These are phyloP conservation scores for Falcunculus frontatus DNA, from an alignment of 2,113 vertebrate genomes.

Conservation along the genomic window DNA sequence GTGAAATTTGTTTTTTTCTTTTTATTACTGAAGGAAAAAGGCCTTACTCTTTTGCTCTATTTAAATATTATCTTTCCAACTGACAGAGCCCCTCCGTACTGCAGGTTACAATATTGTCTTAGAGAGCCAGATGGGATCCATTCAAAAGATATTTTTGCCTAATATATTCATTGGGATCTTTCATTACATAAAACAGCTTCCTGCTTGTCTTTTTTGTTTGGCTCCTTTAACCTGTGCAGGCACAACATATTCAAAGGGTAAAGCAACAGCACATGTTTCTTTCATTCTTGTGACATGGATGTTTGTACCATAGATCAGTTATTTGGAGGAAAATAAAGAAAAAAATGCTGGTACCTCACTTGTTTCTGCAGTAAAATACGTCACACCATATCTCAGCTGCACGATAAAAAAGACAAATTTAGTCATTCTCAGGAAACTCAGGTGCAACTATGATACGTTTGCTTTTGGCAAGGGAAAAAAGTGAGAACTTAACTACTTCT, in stretches of 20 bases:
- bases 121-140: background rate
- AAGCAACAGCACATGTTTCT: constrained; percentile 5
- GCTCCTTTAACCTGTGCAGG: constrained; percentile 20
- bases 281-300: background rate
- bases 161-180: background rate
- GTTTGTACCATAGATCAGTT: background rate
- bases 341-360: background rate
- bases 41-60: background rate
- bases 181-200: background rate
- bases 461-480: background rate
- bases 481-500: constrained; percentile 19
- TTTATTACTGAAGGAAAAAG: background rate
- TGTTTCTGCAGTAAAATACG: background rate
- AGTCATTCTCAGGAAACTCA: background rate
- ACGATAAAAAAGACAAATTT: constrained; percentile 8
- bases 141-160: background rate
- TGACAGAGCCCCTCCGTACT: background rate
- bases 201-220: background rate
- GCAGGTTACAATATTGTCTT: constrained; percentile 2
- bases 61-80: background rate
- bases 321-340: constrained; percentile 41
- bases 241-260: background rate
- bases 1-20: background rate
- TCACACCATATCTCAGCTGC: background rate
- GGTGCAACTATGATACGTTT: background rate